These are phyloP conservation scores for Melanotaenia nigrans DNA, from an alignment of 2,797 vertebrate genomes.

Conservation along the genomic window DNA sequence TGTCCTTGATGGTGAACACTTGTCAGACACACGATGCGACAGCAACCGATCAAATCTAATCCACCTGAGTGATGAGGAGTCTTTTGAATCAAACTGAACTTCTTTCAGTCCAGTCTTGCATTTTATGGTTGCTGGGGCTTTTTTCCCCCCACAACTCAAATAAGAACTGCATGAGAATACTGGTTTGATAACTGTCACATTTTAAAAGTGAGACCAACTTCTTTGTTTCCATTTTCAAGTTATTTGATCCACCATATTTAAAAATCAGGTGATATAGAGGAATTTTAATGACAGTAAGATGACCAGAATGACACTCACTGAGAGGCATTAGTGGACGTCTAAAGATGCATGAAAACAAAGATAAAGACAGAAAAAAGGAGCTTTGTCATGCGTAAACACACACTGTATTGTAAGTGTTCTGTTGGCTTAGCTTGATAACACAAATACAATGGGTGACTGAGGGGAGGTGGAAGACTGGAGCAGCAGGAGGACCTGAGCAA, in stretches of 20 bases:
- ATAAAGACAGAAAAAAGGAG: constrained; percentile 12
- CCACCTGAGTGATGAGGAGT: constrained; percentile 21
- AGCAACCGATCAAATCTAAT: constrained; percentile 27
- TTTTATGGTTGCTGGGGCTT: background rate
- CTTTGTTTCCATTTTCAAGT: background rate
- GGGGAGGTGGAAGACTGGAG: constrained; percentile 7
- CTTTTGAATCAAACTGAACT: background rate
- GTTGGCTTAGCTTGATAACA: constrained; percentile 24
- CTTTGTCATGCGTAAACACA: constrained; percentile 17
- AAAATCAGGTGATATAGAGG: background rate
- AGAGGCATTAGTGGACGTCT: constrained; percentile 3
- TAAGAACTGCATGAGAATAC: background rate
- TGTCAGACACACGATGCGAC: constrained; percentile 1
- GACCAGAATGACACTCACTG: background rate
- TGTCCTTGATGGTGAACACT: constrained; percentile 33
- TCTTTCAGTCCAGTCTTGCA: constrained; percentile 3
- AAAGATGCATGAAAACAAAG: background rate
- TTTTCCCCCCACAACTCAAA: background rate
- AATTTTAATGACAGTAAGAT: background rate
- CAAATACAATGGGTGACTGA: constrained; percentile 25
- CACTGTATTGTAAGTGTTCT: constrained; percentile 10
- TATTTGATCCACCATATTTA: background rate
- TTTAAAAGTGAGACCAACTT: too few species aligned
- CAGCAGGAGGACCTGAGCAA: constrained; percentile 37
- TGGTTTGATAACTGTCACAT: background rate